These are phyloP conservation scores for Ascaphus truei DNA, from an alignment of 2,113 vertebrate species.

Conservation along the genomic window DNA sequence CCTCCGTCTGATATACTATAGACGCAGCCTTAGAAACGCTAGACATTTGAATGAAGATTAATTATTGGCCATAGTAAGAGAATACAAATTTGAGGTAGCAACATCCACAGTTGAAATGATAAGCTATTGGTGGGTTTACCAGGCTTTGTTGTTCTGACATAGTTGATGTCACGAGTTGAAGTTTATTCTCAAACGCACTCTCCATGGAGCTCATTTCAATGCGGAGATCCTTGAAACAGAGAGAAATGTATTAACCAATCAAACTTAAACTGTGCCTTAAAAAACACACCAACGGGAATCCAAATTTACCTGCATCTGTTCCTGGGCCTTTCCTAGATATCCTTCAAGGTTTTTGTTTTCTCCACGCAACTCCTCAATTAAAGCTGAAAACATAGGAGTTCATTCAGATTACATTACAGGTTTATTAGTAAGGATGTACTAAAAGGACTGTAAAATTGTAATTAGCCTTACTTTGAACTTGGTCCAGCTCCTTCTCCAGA, in stretches of 20 bases:
- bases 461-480: conserved; percentile 56
- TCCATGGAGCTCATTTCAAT: conserved; percentile 12
- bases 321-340: conserved; percentile 66
- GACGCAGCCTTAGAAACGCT: no score
- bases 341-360: conserved; percentile 56
- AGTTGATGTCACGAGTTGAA: background rate
- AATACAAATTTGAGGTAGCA: no score
- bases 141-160: conserved; percentile 14
- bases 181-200: conserved; percentile 8
- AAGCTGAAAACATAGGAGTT: conserved; percentile 42
- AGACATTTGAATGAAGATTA: no score
- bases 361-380: conserved; percentile 56
- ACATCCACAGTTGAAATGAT: no score
- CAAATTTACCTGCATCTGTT: conserved; percentile 66
- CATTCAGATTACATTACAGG: no score
- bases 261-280: background rate
- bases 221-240: conserved; percentile 9
- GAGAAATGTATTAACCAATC: background rate
- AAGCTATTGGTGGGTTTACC: background rate
- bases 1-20: no score
- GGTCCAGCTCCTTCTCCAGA: conserved; percentile 56
- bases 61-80: no score
- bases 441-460: background rate
- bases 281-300: no score
- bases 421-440: background rate